Conservation (phyloP, 2,888 invertebrate genomes). For the Brachypterus glaber region DNA sequence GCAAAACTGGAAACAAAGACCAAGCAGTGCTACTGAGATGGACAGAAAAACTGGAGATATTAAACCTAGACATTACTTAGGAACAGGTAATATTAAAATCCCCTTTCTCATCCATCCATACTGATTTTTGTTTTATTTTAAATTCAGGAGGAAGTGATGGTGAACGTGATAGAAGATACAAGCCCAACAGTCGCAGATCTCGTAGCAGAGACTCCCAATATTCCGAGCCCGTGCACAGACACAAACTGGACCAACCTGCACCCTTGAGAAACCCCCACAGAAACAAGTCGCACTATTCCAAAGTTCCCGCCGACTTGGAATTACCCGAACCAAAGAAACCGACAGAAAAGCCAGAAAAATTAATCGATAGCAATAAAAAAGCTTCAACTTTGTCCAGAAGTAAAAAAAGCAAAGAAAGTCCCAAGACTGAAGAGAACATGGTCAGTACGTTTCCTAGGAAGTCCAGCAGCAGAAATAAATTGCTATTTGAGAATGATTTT, state of each 20-base stretch:
- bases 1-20: constrained; percentile 46
- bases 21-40: constrained; percentile 50
- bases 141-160: constrained; percentile 44
- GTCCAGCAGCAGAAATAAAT: constrained; percentile 42
- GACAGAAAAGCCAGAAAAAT: constrained; percentile 23
- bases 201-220: constrained; percentile 39
- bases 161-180: constrained; percentile 48
- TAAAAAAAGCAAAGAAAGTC: constrained; percentile 34
- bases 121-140: background rate
- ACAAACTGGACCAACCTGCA: constrained; percentile 33
- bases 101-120: background rate
- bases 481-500: constrained; percentile 58
- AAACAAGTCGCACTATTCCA: constrained; percentile 27
- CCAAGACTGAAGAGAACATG: constrained; percentile 30
- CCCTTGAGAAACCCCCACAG: constrained; percentile 27
- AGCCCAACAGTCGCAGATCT: constrained; percentile 43
- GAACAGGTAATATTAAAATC: constrained; percentile 19
- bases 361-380: constrained; percentile 29
- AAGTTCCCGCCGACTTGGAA: constrained; percentile 48
- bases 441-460: constrained; percentile 34
- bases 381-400: constrained; percentile 25
- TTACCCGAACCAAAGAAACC: constrained; percentile 39
- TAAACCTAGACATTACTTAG: constrained; percentile 32
- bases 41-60: constrained; percentile 42
- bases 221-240: constrained; percentile 33